Base-by-base conservation (phyloP, 37 sponge, comb jelly and placozoan genomes). In the Tethya wilhelma region DNA sequence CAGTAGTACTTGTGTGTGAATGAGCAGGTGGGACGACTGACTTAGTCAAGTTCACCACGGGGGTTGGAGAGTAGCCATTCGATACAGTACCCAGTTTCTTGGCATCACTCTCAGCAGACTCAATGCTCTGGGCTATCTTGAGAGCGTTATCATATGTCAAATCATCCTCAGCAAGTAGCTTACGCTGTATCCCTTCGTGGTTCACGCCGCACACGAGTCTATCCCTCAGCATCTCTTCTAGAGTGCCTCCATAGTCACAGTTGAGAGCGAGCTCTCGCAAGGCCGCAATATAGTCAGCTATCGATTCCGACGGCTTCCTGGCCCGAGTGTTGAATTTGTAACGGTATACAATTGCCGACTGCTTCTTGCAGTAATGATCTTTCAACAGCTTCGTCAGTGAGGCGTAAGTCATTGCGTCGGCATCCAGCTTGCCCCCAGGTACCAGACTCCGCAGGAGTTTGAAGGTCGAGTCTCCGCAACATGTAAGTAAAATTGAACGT, bases 171-270 rank as follows among this genome's bases (percentile, higher is more conserved):
- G 59, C 71, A 9, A 80, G 43, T 32, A 80, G 38, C 60, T 29
- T 80, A 7, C 30, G 58, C 26, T 69, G 70, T n/a, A 57, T 70
- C 11, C 60, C 60, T 30, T 36, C 26, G 39, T 80, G 59, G 17
- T 57, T 59, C 11, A 80, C 43, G 26, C 80, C 68, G 36, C 67
- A 79, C 2, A 79, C 80, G 8, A 67, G 39, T 6, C 70, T 38
- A 42, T 68, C 80, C 59, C 80, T 67, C 26, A 79, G 58, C 80
- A 79, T 68, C 11, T 79, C 80, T 25, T 37, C 8, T 22, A 79
- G 59, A 14, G 26, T 40, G 58, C 53, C 69, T 14, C 41, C 59
- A 41, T 69, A 79, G 39, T 68, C 59, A 36, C 80, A 79, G 41
- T 69, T 57, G 1, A n/a, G 39, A 1, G 69, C 80, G 25, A 79